Evolutionary conservation across 2,888 invertebrate species (phyloP), one percentile per base, ranked within the genome.

Genomic region (Creontiades dilutus): DNA sequence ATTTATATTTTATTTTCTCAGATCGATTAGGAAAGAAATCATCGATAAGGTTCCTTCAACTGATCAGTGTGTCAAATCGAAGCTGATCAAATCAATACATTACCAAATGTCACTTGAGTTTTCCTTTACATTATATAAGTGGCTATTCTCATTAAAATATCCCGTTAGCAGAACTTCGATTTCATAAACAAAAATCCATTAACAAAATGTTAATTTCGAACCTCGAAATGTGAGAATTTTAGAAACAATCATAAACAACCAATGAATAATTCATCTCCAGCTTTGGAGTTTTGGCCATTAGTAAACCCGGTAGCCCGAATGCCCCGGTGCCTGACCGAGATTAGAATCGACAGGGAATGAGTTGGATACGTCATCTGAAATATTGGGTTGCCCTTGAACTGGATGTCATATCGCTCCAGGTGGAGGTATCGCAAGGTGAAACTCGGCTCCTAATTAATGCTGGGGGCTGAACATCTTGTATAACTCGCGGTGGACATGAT

Each of bases 301-400:
- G 23, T 23, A 27, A 23, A 68, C 0, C 68, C 78, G 19, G 78
- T 80, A 80, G 78, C 46, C n/a, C 46, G 16, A 47, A 28, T 11
- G 47, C 47, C 16, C n/a, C n/a, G 19, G 78, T 47, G 78, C 3
- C 46, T 7, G 78, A 47, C 78, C 37, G 19, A 80, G 78, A 80
- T 80, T 47, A 80, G 37, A 80, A 80, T 80, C 78, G 78, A 80
- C 78, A 80, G 46, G 47, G 78, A 47, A 80, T 47, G 46, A 80
- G 37, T 47, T n/a, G 46, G 46, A 47, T 9, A 80, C 46, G 78
- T 47, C 46, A 23, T 68, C 5, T 23, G 19, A 68, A 46, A 80
- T 47, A 80, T 80, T 19, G 28, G 19, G 46, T 11, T n/a, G 46
- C 37, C 47, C 78, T 80, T 80, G 47, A 80, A 80, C 47, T 19